phyloP scores from a whole-genome alignment of 1,140 invertebrate genomes.

The Dinoponera quadriceps region DNA sequence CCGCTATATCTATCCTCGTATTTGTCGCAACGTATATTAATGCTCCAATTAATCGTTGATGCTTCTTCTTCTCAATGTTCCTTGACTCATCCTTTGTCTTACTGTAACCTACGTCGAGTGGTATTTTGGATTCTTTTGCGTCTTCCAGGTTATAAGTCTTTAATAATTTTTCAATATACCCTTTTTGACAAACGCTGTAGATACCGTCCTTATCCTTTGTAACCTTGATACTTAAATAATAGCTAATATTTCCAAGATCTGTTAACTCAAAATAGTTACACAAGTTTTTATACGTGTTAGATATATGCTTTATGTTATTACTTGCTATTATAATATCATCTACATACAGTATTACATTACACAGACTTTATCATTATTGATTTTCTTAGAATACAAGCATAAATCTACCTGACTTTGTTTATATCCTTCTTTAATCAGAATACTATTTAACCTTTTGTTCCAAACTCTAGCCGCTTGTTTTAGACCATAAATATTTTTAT shows the following conservation, averaged over 20 bases:
- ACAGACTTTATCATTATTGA: too few relatives aligned
- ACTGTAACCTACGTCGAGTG: background rate
- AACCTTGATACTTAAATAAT: constrained; percentile 6
- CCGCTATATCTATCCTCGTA: constrained; percentile 23
- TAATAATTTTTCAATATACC: constrained; percentile 6
- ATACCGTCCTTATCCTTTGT: background rate
- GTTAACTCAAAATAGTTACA: background rate
- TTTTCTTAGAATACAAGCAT: background rate
- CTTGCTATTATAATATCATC: too few relatives aligned
- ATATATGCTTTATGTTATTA: too few relatives aligned
- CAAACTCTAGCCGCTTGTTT: constrained; percentile 15
- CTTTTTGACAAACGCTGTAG: background rate
- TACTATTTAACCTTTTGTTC: background rate
- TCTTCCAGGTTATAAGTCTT: background rate
- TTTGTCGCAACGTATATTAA: constrained; percentile 8
- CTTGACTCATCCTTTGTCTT: background rate
- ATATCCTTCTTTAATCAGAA: background rate
- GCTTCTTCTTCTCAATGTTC: background rate
- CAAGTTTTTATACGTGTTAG: background rate
- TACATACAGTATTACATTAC: too few relatives aligned
- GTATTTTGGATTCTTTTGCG: constrained; percentile 6
- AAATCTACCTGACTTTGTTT: background rate
- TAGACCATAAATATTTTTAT: background rate
- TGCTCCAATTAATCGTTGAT: background rate
- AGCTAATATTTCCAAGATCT: background rate